Evolutionary conservation across 2,113 vertebrate species (phyloP), one percentile per base, ranked within the genome.

Genomic region (Eublepharis macularius): DNA sequence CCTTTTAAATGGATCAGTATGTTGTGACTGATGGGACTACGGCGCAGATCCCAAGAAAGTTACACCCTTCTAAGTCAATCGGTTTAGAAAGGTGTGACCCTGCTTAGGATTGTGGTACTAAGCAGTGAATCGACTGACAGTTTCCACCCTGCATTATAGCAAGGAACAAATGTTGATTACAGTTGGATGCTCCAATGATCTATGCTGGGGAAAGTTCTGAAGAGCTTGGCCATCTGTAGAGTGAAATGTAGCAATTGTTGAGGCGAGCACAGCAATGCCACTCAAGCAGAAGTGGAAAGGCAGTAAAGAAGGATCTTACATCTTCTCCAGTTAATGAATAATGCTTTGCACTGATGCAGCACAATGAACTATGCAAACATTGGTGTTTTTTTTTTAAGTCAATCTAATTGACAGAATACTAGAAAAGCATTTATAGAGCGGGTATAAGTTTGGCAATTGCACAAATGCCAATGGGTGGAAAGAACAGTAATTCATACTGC

Each of bases 291-390:
- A 86, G 45, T 68, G 36, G 86, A 76, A 76, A 72, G n/a, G 1
- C 4, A 2, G 41, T 81, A 74, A 34, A 72, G 34, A 34, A 79
- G 45, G 19, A 70, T 29, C 24, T 1, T 8, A 47, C n/a, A 77
- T 78, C 65, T 69, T 86, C 83, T 70, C 14, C 45, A 57, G 76
- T 43, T 78, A 82, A 82, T 82, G 39, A 80, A 54, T 39, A 74
- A 80, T 78, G 51, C 45, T 29, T 0, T 80, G 2, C 1, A 12
- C 66, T 80, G 83, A 21, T 0, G 1, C 41, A 39, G 65, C 32
- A 74, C 26, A 45, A 4, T 2, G 34, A 47, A 13, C 17, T 3
- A 2, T 0, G 81, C 74, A 66, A 72, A 12, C 8, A 79, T 1
- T 29, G 75, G 19, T n/a, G n/a, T n/a, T n/a, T n/a, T n/a, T n/a